Conservation (phyloP, 1,140 invertebrate genomes). For the Cotesia chilonis region DNA sequence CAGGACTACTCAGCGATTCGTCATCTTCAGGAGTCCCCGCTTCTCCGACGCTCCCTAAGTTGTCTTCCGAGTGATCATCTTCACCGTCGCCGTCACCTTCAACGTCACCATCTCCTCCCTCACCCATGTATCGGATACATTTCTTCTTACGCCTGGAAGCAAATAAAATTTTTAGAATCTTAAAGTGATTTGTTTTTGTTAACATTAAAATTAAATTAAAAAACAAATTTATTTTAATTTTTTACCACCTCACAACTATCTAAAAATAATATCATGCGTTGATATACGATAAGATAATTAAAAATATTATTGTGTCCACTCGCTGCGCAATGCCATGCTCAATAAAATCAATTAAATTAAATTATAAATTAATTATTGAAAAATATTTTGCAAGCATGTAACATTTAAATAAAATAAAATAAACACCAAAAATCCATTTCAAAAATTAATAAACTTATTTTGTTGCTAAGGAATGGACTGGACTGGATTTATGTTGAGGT, state of each 20-base stretch:
- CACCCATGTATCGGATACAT: conserved; percentile 92
- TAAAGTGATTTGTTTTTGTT: neutral
- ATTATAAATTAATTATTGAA: conserved; percentile 38
- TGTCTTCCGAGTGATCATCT: conserved; percentile 81
- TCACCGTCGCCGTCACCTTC: conserved; percentile 71
- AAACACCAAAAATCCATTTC: too few species aligned
- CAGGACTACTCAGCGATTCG: conserved; percentile 80
- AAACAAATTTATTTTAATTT: conserved; percentile 1
- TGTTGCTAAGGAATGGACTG: conserved; percentile 13
- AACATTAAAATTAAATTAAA: neutral
- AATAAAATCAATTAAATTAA: conserved; percentile 56
- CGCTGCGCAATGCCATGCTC: conserved; percentile 61
- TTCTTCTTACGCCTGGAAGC: conserved; percentile 95
- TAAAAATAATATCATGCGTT: conserved; percentile 28
- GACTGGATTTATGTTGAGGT: conserved; percentile 24
- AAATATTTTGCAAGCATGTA: conserved; percentile 40
- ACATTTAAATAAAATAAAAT: conserved; percentile 43
- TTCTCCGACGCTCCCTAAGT: conserved; percentile 79
- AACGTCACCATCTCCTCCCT: conserved; percentile 75
- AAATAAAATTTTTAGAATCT: conserved; percentile 32
- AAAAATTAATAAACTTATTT: conserved; percentile 42
- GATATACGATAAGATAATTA: conserved; percentile 16
- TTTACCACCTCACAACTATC: neutral
- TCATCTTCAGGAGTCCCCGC: conserved; percentile 75
- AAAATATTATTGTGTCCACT: conserved; percentile 36